A percentile compares a stretch with the other conserved stretches of the same genome.
These are phyloP conservation scores for Peromyscus nudipes DNA, from an alignment of 2,797 vertebrate genomes.

Conservation along the genomic window DNA sequence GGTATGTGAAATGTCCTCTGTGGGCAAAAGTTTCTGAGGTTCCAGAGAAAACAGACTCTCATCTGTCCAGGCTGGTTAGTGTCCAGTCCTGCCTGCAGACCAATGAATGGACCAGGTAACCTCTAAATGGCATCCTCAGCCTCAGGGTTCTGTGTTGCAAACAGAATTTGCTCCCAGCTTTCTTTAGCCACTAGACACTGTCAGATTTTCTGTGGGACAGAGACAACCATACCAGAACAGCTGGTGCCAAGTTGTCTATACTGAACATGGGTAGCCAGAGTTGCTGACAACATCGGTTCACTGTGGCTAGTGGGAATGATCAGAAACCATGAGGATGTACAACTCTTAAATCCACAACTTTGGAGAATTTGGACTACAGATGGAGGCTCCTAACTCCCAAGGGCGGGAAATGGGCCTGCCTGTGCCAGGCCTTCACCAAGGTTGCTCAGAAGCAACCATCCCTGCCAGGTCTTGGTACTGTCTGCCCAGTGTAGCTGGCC, in stretches of 20 bases:
- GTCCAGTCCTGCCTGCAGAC: slow-evolving; percentile 34
- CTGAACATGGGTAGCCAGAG: slow-evolving; percentile 1
- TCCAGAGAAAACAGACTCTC: slow-evolving; percentile 9
- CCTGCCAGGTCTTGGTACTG: not conserved
- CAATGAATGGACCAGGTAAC: slow-evolving; percentile 36
- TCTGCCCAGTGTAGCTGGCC: not conserved
- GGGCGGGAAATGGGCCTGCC: not conserved
- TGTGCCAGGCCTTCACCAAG: not conserved
- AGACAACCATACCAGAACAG: not conserved
- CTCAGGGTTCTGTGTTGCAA: slow-evolving; percentile 38
- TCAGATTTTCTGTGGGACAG: slow-evolving; percentile 28
- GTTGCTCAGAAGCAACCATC: not conserved
- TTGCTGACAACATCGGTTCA: slow-evolving; percentile 57
- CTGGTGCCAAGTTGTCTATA: slow-evolving; percentile 4
- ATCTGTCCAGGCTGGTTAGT: slow-evolving; percentile 50
- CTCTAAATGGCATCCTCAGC: slow-evolving; percentile 43
- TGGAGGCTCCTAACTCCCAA: not conserved
- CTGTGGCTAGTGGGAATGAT: slow-evolving; percentile 34
- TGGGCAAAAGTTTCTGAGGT: slow-evolving; percentile 21
- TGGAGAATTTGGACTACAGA: not conserved
- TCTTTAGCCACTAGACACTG: slow-evolving; percentile 34
- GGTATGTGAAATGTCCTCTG: not conserved
- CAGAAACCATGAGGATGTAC: not conserved
- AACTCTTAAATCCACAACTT: not conserved
- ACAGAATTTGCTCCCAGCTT: slow-evolving; percentile 66